Percentiles rank a stretch among this genome's conserved stretches.
Conservation (phyloP, 2,888 invertebrate genomes). For the Caenorhabditis becei region DNA sequence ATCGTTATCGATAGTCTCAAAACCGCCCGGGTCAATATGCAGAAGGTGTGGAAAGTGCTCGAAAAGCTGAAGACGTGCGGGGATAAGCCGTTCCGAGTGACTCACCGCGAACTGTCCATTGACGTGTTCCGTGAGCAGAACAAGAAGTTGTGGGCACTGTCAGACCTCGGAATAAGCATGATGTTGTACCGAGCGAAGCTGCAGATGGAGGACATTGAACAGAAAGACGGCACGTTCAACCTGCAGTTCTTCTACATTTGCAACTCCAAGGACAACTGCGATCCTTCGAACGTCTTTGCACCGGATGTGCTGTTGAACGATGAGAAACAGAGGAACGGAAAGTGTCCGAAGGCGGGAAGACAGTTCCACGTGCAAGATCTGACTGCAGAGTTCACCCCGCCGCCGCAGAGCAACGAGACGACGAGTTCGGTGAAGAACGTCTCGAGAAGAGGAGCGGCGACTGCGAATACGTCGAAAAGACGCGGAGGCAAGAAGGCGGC, state of each 20-base stretch:
- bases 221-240: constrained; percentile 26
- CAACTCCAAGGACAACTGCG: constrained; percentile 11
- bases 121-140: constrained; percentile 26
- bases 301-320: constrained; percentile 62
- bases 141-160: constrained; percentile 70
- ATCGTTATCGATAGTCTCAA: not conserved
- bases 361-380: constrained; percentile 27
- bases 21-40: constrained; percentile 40
- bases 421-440: constrained; percentile 9
- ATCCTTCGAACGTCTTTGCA: constrained; percentile 57
- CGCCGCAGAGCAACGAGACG: constrained; percentile 16
- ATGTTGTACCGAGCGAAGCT: constrained; percentile 66
- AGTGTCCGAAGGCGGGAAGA: constrained; percentile 25
- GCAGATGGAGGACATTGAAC: constrained; percentile 35
- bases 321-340: constrained; percentile 62
- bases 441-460: constrained; percentile 17
- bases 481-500: constrained; percentile 1
- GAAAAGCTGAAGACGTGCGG: constrained; percentile 56
- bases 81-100: constrained; percentile 11
- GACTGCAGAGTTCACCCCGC: constrained; percentile 26
- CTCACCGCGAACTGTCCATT: not conserved
- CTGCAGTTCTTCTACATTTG: constrained; percentile 50
- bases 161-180: constrained; percentile 65
- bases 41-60: constrained; percentile 50
- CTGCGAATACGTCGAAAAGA: constrained; percentile 13